A percentile compares a stretch with the other conserved stretches of the same genome.
phyloP scores from a whole-genome alignment of 1,140 invertebrate species.

The Drosophila murphyi region DNA sequence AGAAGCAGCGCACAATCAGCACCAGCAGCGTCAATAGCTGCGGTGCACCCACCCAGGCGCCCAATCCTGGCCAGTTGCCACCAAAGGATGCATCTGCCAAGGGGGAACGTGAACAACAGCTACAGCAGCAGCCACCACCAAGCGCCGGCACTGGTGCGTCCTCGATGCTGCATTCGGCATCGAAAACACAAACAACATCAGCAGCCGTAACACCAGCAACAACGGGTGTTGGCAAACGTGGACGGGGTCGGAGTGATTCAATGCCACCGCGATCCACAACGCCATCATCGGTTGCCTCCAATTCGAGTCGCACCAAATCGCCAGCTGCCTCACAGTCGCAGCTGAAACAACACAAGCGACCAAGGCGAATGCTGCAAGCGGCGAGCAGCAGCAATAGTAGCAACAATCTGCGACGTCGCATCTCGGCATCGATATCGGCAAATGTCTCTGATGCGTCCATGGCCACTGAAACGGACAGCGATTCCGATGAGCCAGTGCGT shows the following conservation, averaged over 20 bases:
- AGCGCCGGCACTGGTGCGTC: slow-evolving; percentile 23
- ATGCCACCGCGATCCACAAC: slow-evolving; percentile 87
- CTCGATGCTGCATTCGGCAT: slow-evolving; percentile 18
- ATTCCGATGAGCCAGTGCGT: slow-evolving; percentile 86
- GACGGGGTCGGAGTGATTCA: slow-evolving; percentile 84
- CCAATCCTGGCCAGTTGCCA: not conserved
- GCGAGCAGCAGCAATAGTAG: slow-evolving; percentile 80
- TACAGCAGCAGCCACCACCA: slow-evolving; percentile 27
- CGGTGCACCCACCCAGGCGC: slow-evolving; percentile 36
- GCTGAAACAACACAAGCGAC: slow-evolving; percentile 83
- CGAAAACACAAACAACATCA: slow-evolving; percentile 45
- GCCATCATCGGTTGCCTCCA: slow-evolving; percentile 87
- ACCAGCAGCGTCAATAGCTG: slow-evolving; percentile 72
- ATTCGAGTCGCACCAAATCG: slow-evolving; percentile 88
- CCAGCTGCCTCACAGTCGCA: slow-evolving; percentile 85
- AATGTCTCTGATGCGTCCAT: slow-evolving; percentile 85
- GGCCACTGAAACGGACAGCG: slow-evolving; percentile 87
- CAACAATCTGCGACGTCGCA: slow-evolving; percentile 67
- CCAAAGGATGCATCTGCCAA: slow-evolving; percentile 10
- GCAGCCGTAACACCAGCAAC: not conserved
- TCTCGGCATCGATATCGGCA: slow-evolving; percentile 50
- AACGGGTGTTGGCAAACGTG: slow-evolving; percentile 75
- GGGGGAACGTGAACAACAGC: slow-evolving; percentile 29
- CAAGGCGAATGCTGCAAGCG: slow-evolving; percentile 54
- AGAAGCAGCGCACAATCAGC: slow-evolving; percentile 73